Evolutionary conservation across 1,140 invertebrate species (phyloP), one percentile per base, ranked within the genome.

Genomic region (Drosophila fuyamai): DNA sequence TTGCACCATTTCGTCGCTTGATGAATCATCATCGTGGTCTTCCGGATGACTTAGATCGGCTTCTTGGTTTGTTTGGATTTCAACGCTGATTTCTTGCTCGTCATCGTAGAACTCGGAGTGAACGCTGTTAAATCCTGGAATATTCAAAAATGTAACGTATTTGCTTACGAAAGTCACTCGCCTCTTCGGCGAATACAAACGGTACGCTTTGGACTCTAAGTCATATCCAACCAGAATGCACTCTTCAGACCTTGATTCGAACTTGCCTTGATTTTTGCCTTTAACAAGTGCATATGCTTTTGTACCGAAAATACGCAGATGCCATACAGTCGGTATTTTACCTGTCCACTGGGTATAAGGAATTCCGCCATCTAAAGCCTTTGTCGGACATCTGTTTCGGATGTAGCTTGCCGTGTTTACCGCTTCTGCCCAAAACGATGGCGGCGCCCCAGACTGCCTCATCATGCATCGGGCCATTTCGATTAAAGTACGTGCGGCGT

Each of bases 211-310:
- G 13, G 12, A 40, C 16, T 27, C 10, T 27, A 18, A 16, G 13
- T 36, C 36, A 40, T 40, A 56, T 7, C 23, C 38, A 8, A 41
- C 23, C 5, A 56, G 10, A n/a, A 56, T 18, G 38, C 36, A 56
- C 13, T 56, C n/a, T n/a, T 41, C 23, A 4, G 53, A 55, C n/a
- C 18, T 14, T 4, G 38, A 40, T 8, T 27, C 36, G 13, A 27
- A 38, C 16, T 38, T 54, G 10, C 51, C 51, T 18, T 55, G 16
- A 6, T 54, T 54, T 14, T 10, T 38, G 16, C 53, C 36, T 27
- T n/a, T 40, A n/a, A 55, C 18, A 23, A 40, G 35, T 38, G 35
- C 35, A 38, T 55, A 56, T 13, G 35, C 36, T 18, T 55, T 55
- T n/a, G 4, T 40, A 9, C 53, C 36, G 35, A 55, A 55, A 23